Conservation (phyloP, 2,113 vertebrate species). For the Rhinolophus ferrumequinum region DNA sequence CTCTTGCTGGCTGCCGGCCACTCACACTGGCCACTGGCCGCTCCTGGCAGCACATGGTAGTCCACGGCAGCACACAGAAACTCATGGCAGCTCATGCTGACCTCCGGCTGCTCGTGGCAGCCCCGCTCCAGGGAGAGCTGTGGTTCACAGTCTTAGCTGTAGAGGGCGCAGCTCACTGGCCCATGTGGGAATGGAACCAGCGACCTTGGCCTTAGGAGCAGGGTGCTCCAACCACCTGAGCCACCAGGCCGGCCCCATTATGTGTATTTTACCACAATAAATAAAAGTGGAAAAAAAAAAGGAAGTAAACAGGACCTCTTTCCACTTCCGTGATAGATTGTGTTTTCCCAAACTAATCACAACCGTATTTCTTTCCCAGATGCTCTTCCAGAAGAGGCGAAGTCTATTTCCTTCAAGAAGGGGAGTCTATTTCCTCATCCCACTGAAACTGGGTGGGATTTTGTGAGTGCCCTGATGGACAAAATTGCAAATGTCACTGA, state of each 20-base stretch:
- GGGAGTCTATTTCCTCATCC: neutral
- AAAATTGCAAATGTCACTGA: accelerated
- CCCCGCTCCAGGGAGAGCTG: too few relatives aligned
- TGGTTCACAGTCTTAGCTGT: too few relatives aligned
- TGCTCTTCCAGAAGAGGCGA: neutral
- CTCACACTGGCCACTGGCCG: too few relatives aligned
- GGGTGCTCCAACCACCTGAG: too few relatives aligned
- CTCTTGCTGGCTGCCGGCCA: too few relatives aligned
- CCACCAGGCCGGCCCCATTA: neutral
- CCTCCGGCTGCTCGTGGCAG: too few relatives aligned
- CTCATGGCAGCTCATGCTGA: too few relatives aligned
- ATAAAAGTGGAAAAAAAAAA: neutral
- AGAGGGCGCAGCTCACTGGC: too few relatives aligned
- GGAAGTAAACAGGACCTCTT: neutral
- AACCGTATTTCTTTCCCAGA: neutral
- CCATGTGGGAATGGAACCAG: too few relatives aligned
- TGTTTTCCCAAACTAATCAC: neutral
- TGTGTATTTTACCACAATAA: neutral
- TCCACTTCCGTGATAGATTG: neutral
- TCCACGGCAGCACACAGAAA: too few relatives aligned
- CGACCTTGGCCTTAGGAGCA: too few relatives aligned
- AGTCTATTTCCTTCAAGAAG: neutral
- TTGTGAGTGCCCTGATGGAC: neutral
- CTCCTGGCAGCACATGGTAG: too few relatives aligned
- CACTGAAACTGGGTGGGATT: neutral